Percentiles rank a stretch among this genome's conserved stretches.
phyloP scores from a whole-genome alignment of 2,113 vertebrate genomes.

The Propithecus coquereli region DNA sequence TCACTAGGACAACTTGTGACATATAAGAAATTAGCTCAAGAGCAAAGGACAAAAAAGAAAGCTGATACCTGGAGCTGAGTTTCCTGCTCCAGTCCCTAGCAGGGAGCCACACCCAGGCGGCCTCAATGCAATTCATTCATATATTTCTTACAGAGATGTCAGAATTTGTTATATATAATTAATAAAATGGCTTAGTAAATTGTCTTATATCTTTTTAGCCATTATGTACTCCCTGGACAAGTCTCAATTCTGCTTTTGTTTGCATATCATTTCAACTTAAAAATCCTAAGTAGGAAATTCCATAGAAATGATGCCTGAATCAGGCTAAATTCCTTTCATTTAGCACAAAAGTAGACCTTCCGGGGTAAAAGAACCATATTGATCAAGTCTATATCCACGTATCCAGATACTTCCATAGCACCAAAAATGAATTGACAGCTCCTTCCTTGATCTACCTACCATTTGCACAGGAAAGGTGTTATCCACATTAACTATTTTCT shows the following conservation, averaged over 20 bases:
- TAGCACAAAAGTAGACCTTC: neutral
- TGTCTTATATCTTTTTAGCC: neutral
- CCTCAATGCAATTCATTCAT: neutral
- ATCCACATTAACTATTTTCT: neutral
- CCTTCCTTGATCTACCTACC: neutral
- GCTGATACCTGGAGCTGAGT: accelerated
- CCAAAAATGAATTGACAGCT: neutral
- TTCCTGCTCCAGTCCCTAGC: neutral
- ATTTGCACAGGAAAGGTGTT: no score
- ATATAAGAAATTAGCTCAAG: neutral
- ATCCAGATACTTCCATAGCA: accelerated
- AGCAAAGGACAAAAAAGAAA: neutral
- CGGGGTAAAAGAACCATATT: no score
- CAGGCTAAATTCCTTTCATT: neutral
- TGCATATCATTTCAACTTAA: neutral
- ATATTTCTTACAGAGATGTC: neutral
- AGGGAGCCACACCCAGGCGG: neutral
- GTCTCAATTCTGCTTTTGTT: neutral
- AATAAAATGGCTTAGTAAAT: neutral
- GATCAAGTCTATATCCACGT: accelerated
- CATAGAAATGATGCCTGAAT: neutral
- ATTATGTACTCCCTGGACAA: neutral
- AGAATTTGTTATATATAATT: neutral
- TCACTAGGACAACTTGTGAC: neutral
- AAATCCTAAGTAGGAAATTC: neutral